Percentiles rank a stretch among this genome's conserved stretches.
Conservation (phyloP, 2,888 invertebrate genomes). For the Oscheius myriophilus region DNA sequence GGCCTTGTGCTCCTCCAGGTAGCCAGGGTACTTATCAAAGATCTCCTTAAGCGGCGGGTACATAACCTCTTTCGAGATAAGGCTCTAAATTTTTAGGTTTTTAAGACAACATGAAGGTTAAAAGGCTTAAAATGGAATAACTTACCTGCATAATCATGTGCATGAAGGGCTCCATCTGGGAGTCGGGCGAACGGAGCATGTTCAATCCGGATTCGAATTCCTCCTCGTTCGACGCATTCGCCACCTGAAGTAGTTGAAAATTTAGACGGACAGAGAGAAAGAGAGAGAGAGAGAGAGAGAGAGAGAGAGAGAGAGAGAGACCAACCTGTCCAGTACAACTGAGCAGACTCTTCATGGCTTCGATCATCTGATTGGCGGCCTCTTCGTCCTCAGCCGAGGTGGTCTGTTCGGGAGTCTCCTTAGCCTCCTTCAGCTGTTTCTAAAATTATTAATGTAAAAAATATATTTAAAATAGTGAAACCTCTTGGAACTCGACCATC, state of each 20-base stretch:
- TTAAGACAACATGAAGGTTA: too few species aligned
- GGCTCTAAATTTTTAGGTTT: constrained; percentile 50
- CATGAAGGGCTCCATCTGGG: constrained; percentile 63
- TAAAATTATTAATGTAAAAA: not conserved
- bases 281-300: too few species aligned
- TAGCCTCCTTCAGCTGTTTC: constrained; percentile 24
- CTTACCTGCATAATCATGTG: constrained; percentile 59
- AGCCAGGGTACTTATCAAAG: constrained; percentile 55
- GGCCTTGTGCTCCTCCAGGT: constrained; percentile 49
- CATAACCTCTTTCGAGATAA: constrained; percentile 64
- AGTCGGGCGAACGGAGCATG: constrained; percentile 53
- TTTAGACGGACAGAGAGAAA: too few species aligned
- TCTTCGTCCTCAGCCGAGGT: constrained; percentile 33
- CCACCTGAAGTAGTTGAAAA: constrained; percentile 23
- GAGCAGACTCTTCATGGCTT: constrained; percentile 49
- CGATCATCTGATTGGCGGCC: constrained; percentile 54
- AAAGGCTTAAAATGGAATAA: not conserved
- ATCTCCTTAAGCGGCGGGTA: constrained; percentile 64
- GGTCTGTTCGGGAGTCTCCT: constrained; percentile 17
- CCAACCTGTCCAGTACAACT: constrained; percentile 26
- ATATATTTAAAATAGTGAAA: not conserved
- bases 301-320: not conserved
- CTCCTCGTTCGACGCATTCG: constrained; percentile 42
- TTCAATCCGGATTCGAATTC: constrained; percentile 51
- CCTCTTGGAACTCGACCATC: constrained; percentile 57